A percentile compares a stretch with the other conserved stretches of the same genome.
Evolutionary conservation across 2,888 invertebrate species (phyloP).

Genomic region (Blera fallax): DNA sequence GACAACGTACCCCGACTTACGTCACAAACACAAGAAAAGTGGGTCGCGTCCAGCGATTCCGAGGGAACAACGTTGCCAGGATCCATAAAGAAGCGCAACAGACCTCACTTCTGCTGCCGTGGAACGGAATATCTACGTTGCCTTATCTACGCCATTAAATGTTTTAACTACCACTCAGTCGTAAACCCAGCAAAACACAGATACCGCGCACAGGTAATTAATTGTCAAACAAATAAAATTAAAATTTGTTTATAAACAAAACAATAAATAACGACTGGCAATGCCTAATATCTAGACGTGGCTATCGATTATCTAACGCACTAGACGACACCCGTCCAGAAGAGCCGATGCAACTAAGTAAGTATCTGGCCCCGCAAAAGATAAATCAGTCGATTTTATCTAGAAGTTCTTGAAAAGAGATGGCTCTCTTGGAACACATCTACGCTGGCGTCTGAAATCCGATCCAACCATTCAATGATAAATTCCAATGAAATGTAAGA

Average conservation of each 20-base stretch:
- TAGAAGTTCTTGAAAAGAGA: slow-evolving; percentile 3
- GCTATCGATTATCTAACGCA: too few relatives aligned
- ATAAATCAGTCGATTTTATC: slow-evolving; percentile 31
- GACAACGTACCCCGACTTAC: too few relatives aligned
- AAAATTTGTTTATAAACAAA: slow-evolving; percentile 15
- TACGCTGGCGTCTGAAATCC: slow-evolving; percentile 15
- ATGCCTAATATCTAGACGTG: too few relatives aligned
- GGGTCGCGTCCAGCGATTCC: too few relatives aligned
- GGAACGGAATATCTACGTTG: too few relatives aligned
- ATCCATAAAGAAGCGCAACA: too few relatives aligned
- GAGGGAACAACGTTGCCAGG: too few relatives aligned
- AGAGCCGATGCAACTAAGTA: not conserved
- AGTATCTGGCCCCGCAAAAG: not conserved
- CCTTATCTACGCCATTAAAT: not conserved
- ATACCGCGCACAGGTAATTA: not conserved
- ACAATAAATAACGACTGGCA: not conserved
- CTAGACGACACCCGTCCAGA: too few relatives aligned
- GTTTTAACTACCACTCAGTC: too few relatives aligned
- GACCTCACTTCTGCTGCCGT: too few relatives aligned
- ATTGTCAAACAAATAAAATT: not conserved
- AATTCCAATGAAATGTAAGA: slow-evolving; percentile 14
- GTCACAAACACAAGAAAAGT: too few relatives aligned
- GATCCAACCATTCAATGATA: slow-evolving; percentile 26
- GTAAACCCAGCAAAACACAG: not conserved
- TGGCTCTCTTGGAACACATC: not conserved